Conservation (phyloP, 1,140 invertebrate genomes). For the Oryctes rhinoceros region DNA sequence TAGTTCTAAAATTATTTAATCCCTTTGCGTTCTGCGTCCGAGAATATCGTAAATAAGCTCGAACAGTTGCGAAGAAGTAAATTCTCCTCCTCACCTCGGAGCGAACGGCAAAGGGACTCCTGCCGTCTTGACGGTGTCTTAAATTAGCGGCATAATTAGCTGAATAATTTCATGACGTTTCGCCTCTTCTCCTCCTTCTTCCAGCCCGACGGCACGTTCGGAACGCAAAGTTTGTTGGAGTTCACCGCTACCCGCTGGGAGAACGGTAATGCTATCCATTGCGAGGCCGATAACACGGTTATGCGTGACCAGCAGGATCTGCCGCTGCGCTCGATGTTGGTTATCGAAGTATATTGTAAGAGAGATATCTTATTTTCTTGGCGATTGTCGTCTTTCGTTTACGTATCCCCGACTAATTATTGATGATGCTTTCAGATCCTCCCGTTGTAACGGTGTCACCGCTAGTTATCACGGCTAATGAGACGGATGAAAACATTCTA, state of each 20-base stretch:
- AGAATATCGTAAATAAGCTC: too few species aligned
- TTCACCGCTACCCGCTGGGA: slow-evolving; percentile 84
- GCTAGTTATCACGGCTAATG: slow-evolving; percentile 79
- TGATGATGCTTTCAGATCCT: slow-evolving; percentile 70
- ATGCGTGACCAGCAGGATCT: slow-evolving; percentile 74
- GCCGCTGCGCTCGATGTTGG: slow-evolving; percentile 71
- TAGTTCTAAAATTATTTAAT: too few species aligned
- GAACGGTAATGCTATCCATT: slow-evolving; percentile 80
- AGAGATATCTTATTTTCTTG: slow-evolving; percentile 61
- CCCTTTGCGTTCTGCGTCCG: too few species aligned
- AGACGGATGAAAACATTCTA: slow-evolving; percentile 72
- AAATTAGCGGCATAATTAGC: neutral
- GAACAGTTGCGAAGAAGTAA: too few species aligned
- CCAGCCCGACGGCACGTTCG: slow-evolving; percentile 78
- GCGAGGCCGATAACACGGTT: slow-evolving; percentile 83
- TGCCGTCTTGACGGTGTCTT: neutral
- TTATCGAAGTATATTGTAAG: slow-evolving; percentile 86
- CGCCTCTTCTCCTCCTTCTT: slow-evolving; percentile 49
- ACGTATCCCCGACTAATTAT: too few species aligned
- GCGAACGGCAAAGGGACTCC: neutral
- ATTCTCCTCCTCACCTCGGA: neutral
- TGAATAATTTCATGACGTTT: neutral
- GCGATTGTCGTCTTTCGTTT: slow-evolving; percentile 44
- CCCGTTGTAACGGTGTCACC: slow-evolving; percentile 79
- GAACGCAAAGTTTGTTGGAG: slow-evolving; percentile 77